phyloP scores from a whole-genome alignment of 2,113 vertebrate genomes.

The Callocephalon fimbriatum region DNA sequence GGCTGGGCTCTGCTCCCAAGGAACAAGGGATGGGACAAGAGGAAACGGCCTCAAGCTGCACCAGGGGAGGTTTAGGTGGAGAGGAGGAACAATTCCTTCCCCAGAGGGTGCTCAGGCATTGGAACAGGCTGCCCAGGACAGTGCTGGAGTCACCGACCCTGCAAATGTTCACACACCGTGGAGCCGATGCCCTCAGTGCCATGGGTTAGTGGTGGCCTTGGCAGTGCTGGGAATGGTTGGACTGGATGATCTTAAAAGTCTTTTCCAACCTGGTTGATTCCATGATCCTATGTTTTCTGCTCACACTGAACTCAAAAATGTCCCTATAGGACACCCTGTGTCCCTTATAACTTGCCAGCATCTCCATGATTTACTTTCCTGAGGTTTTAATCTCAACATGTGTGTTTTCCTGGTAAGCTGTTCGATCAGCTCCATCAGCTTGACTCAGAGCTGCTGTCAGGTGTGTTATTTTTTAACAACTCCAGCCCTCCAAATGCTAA shows the following conservation, averaged over 20 bases:
- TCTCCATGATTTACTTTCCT: not conserved
- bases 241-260: not conserved
- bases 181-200: not conserved
- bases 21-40: no score
- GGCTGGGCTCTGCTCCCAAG: no score
- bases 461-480: not conserved
- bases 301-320: not conserved
- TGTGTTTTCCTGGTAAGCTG: not conserved
- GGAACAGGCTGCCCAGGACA: no score
- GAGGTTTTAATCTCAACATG: not conserved
- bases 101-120: no score
- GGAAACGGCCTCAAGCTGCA: no score
- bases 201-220: not conserved
- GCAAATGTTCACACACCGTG: accelerated
- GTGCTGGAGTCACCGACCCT: not conserved
- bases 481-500: not conserved
- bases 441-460: constrained; percentile 6
- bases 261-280: not conserved
- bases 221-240: accelerated
- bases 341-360: not conserved
- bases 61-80: no score
- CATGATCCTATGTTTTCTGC: not conserved
- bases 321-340: not conserved
- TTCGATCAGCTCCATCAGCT: not conserved
- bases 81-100: no score